Evolutionary conservation across 2,888 invertebrate genomes (phyloP).

Genomic region (Argyra leucocephala): DNA sequence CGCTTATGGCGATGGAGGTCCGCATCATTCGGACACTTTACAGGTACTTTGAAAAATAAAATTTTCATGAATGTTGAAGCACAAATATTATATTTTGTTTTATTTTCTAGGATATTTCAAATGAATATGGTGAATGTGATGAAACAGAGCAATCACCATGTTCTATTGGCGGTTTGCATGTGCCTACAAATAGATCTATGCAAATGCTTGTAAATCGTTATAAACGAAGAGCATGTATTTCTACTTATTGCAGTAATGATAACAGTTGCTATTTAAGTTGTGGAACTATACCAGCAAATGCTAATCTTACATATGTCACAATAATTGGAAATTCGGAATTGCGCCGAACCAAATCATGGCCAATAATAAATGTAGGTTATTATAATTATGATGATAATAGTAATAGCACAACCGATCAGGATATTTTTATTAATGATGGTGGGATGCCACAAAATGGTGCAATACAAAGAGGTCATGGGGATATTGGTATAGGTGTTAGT

Average conservation of each 20-base stretch:
- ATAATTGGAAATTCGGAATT: constrained; percentile 38
- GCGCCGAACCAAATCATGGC: constrained; percentile 57
- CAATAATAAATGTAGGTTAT: constrained; percentile 49
- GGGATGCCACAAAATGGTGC: constrained; percentile 24
- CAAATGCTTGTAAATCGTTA: constrained; percentile 48
- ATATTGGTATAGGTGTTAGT: constrained; percentile 25
- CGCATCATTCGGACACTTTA: constrained; percentile 22
- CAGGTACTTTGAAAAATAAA: constrained; percentile 9
- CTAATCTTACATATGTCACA: constrained; percentile 15
- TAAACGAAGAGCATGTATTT: constrained; percentile 51
- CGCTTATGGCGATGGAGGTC: constrained; percentile 13
- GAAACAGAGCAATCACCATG: constrained; percentile 49
- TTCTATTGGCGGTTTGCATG: constrained; percentile 51
- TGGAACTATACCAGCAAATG: constrained; percentile 44
- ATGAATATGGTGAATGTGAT: constrained; percentile 35
- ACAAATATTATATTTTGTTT: not conserved
- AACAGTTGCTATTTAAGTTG: constrained; percentile 34
- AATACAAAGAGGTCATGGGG: constrained; percentile 26
- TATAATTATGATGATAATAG: constrained; percentile 13
- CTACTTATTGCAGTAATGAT: constrained; percentile 55
- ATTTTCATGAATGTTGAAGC: too few species aligned
- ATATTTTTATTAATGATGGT: constrained; percentile 12
- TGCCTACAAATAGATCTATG: constrained; percentile 50
- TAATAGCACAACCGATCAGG: constrained; percentile 14
- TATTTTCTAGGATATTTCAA: constrained; percentile 22